Base-by-base conservation (phyloP, 2,888 invertebrate genomes). In the Hanleya hanleyi region DNA sequence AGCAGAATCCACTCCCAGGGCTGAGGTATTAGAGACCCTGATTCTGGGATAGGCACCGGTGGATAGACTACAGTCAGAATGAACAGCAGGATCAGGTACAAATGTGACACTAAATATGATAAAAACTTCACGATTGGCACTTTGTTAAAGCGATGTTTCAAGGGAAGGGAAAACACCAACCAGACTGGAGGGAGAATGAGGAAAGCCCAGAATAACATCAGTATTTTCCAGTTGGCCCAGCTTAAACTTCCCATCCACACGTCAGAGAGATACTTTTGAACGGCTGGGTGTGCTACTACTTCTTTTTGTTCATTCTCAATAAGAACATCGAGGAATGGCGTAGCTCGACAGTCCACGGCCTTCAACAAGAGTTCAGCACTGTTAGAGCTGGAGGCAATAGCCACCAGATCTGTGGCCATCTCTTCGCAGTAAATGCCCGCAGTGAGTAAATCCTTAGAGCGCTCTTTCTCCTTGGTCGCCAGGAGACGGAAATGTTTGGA, bases 41-140 rank as follows among this genome's bases (percentile, higher is more conserved):
- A 89, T 69, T 88, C 79, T 81, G 87, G 91, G 47, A 91, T 86
- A 1, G 89, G 89, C 15, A 84, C 75, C 33, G 90, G 77, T 0
- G 91, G 91, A 65, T 84, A 84, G 22, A 91, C 91, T 12, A 89
- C 89, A 38, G 96, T 96, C 84, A 98, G 93, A 83, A 96, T 94
- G 84, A 99, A 94, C 86, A 99, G 94, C 80, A 96, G 92, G 95
- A 99, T 98, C 83, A 99, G 94, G 92, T 98, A 98, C 86, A 99
- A 95, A 92, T 99, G 99, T 7, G 99, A 98, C 33, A 99, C 98
- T 85, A 99, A 93, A 92, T 99, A 99, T 61, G 98, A 98, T 96
- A 99, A 98, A 92, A 99, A 99, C 92, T 99, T 99, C 88, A 99
- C 98, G 88, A 99, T 98, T 73, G 99, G 99, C 87, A 99, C 97